Conservation (phyloP, 1,140 invertebrate genomes). For the Lordiphosa clarofinis region DNA sequence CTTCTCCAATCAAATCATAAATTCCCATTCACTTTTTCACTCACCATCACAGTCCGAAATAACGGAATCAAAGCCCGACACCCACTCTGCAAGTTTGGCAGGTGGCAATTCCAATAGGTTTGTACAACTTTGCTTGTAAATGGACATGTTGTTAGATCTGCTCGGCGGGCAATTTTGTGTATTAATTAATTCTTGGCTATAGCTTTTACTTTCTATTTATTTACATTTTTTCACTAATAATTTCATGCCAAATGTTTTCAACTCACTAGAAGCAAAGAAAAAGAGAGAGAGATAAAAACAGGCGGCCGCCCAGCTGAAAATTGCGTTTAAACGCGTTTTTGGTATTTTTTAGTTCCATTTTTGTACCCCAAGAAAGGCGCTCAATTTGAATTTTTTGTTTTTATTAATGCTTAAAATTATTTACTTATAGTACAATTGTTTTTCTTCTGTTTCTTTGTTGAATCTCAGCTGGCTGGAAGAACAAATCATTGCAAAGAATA, state of each 20-base stretch:
- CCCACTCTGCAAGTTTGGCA: slow-evolving; percentile 83
- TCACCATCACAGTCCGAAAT: slow-evolving; percentile 92
- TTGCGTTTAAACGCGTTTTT: background rate
- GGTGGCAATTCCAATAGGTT: slow-evolving; percentile 74
- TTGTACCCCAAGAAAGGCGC: background rate
- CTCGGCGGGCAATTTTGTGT: background rate
- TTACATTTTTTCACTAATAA: slow-evolving; percentile 18
- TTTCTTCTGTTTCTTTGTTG: slow-evolving; percentile 46
- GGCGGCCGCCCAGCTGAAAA: background rate
- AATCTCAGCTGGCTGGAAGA: slow-evolving; percentile 75
- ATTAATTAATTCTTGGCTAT: slow-evolving; percentile 2
- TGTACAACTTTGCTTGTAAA: slow-evolving; percentile 70
- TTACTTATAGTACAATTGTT: slow-evolving; percentile 68
- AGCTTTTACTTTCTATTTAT: background rate
- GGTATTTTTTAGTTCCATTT: slow-evolving; percentile 9
- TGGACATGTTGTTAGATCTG: slow-evolving; percentile 14
- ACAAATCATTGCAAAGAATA: slow-evolving; percentile 54
- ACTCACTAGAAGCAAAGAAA: background rate
- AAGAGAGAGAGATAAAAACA: background rate
- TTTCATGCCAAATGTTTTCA: slow-evolving; percentile 22
- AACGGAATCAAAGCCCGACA: slow-evolving; percentile 88
- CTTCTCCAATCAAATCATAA: slow-evolving; percentile 2
- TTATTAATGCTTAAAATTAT: slow-evolving; percentile 66
- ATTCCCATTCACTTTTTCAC: slow-evolving; percentile 31
- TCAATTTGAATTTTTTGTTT: slow-evolving; percentile 31